These are phyloP conservation scores for Hypanus sabinus DNA, from an alignment of 2,113 vertebrate species.

Conservation along the genomic window DNA sequence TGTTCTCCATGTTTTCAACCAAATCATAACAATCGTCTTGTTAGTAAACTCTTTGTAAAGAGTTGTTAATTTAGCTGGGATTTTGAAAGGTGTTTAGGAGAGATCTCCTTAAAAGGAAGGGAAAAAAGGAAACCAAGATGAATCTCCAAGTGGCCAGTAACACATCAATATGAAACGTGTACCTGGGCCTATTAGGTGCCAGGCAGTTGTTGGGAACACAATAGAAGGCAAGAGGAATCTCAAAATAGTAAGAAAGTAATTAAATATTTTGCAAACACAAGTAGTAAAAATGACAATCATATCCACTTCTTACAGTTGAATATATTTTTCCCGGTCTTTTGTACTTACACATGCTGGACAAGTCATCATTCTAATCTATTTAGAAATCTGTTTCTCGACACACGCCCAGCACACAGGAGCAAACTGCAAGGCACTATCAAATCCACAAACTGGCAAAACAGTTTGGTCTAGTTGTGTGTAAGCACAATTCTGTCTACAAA, in stretches of 20 bases:
- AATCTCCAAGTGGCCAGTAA: not conserved
- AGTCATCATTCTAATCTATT: not conserved
- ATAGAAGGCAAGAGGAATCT: not conserved
- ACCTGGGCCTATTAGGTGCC: not conserved
- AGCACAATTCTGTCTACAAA: not conserved
- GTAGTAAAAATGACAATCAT: not conserved
- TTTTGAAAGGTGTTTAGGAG: not conserved
- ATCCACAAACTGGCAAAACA: not conserved
- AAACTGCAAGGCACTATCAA: not conserved
- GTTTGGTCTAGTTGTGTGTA: not conserved
- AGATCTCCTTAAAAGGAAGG: not conserved
- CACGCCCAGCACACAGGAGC: not conserved
- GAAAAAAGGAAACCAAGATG: not conserved
- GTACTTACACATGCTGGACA: not conserved
- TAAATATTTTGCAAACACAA: not conserved
- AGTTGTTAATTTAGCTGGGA: not conserved
- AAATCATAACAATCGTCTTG: not conserved
- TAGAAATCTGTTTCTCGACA: not conserved
- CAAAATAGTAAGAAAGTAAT: not conserved
- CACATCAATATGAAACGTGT: not conserved
- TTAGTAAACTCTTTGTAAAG: not conserved
- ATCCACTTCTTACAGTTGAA: not conserved
- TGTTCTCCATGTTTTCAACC: not conserved
- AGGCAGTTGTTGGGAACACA: not conserved
- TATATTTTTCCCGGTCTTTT: not conserved